phyloP scores from a whole-genome alignment of 1,140 invertebrate genomes.

The Drosophila jambulina region DNA sequence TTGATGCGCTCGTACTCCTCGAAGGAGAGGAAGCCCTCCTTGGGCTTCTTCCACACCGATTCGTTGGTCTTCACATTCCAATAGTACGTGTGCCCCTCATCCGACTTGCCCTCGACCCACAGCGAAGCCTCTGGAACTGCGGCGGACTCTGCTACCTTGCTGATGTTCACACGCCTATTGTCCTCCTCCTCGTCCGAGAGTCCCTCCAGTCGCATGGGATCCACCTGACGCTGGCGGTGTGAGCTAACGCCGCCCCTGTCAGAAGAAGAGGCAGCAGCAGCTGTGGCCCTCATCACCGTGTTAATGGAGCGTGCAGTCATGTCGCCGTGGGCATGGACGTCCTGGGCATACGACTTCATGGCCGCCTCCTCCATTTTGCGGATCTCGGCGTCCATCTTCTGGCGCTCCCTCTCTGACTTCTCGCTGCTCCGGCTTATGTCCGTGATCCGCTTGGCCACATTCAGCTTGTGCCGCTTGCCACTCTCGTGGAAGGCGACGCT shows the following conservation, averaged over 20 bases:
- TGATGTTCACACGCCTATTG: conserved; percentile 65
- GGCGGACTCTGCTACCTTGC: conserved; percentile 77
- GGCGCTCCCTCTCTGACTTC: conserved; percentile 91
- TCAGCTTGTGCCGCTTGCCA: conserved; percentile 97
- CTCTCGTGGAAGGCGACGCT: conserved; percentile 98
- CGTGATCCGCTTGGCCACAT: conserved; percentile 94
- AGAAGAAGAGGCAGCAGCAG: conserved; percentile 4
- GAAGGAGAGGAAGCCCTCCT: conserved; percentile 88
- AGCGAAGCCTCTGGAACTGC: conserved; percentile 82
- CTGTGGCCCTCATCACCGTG: conserved; percentile 57
- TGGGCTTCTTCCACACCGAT: conserved; percentile 88
- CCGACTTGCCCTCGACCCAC: conserved; percentile 89
- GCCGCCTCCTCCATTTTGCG: conserved; percentile 96
- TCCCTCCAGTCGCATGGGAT: conserved; percentile 76
- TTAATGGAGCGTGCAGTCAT: conserved; percentile 88
- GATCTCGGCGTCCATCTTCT: conserved; percentile 92
- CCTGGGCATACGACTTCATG: conserved; percentile 92
- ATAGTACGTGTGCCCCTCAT: conserved; percentile 91
- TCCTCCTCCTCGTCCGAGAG: conserved; percentile 85
- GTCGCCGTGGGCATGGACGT: conserved; percentile 87
- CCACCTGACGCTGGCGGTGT: conserved; percentile 57
- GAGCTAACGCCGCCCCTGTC: conserved; percentile 8
- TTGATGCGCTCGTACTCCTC: conserved; percentile 88
- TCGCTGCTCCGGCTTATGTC: conserved; percentile 94
- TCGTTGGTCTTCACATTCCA: conserved; percentile 91